phyloP scores from a whole-genome alignment of 2,888 invertebrate species.

The Agapetus fuscipes region DNA sequence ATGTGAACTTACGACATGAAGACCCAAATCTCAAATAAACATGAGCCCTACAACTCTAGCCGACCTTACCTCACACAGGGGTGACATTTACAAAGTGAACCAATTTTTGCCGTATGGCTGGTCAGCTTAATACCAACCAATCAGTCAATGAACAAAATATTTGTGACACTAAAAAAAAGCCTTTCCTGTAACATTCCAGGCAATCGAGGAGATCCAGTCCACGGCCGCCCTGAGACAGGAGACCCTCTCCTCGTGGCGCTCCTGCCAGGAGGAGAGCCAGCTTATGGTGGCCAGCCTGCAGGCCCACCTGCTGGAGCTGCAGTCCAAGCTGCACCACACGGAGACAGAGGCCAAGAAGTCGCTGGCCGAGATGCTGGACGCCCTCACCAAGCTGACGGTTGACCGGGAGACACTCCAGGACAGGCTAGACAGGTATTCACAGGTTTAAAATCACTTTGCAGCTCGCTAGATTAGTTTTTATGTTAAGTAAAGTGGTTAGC shows the following conservation, averaged over 20 bases:
- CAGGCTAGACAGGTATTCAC: conserved; percentile 28
- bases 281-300: conserved; percentile 25
- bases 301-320: conserved; percentile 23
- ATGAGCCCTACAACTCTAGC: too few species aligned
- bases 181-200: too few species aligned
- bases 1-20: too few species aligned
- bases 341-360: conserved; percentile 24
- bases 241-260: conserved; percentile 35
- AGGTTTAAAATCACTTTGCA: background rate
- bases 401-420: conserved; percentile 37
- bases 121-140: too few species aligned
- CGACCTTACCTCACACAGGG: too few species aligned
- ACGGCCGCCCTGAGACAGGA: conserved; percentile 43
- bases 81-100: too few species aligned
- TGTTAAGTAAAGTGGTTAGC: too few species aligned
- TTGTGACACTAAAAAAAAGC: too few species aligned
- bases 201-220: conserved; percentile 35
- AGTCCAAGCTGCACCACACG: conserved; percentile 22
- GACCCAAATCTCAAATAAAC: too few species aligned
- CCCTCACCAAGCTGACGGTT: conserved; percentile 38
- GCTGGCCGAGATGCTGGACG: conserved; percentile 28
- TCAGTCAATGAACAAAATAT: too few species aligned
- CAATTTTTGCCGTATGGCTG: too few species aligned
- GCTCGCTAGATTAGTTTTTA: conserved; percentile 2
- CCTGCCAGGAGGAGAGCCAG: conserved; percentile 26